phyloP scores from a whole-genome alignment of 2,113 vertebrate genomes.

The Oryzias melastigma region DNA sequence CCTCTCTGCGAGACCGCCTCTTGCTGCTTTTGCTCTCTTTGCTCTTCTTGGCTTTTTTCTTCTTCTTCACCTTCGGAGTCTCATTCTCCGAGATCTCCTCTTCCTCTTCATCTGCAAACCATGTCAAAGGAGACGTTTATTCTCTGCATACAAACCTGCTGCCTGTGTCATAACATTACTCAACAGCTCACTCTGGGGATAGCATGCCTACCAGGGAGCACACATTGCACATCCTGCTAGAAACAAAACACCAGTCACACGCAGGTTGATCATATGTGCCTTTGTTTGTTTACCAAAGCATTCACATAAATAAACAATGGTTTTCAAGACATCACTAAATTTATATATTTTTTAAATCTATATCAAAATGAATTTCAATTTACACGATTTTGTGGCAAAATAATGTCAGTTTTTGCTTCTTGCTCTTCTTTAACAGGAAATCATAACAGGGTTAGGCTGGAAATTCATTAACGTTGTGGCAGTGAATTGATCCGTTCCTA shows the following conservation, averaged over 20 bases:
- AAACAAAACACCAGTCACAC: background rate
- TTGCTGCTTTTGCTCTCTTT: conserved; percentile 92
- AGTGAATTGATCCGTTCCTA: no score
- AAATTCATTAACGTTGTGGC: no score
- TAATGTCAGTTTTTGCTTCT: background rate
- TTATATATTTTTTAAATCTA: no score
- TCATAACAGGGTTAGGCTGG: background rate
- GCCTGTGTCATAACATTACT: background rate
- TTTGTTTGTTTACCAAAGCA: rapidly evolving
- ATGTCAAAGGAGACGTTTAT: background rate
- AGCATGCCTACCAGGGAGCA: background rate
- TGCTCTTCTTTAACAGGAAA: background rate
- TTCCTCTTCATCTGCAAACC: conserved; percentile 84
- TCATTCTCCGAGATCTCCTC: conserved; percentile 93
- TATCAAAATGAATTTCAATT: no score
- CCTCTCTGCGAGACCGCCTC: conserved; percentile 92
- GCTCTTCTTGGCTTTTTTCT: conserved; percentile 96
- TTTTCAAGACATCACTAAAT: no score
- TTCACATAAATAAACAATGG: background rate
- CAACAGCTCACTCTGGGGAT: background rate
- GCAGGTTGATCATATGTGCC: background rate
- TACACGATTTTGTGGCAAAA: no score
- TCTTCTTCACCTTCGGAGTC: conserved; percentile 95
- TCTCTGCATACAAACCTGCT: background rate
- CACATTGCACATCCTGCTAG: background rate